These are phyloP conservation scores for Callochromis pleurospilus DNA, from an alignment of 2,113 vertebrate species.

Conservation along the genomic window DNA sequence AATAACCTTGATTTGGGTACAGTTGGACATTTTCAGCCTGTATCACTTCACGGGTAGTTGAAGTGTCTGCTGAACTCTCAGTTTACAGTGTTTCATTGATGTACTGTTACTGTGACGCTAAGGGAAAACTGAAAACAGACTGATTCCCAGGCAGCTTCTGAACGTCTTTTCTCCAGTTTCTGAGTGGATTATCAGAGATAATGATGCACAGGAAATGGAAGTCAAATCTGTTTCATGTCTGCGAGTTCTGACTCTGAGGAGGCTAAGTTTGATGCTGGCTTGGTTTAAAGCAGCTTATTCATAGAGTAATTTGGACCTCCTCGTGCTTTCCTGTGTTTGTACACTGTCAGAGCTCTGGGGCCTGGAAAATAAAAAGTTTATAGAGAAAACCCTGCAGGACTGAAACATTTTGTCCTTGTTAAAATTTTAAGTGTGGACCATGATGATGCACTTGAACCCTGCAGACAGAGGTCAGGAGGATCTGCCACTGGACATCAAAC, in stretches of 20 bases:
- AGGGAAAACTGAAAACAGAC: not conserved
- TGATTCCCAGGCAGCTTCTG: not conserved
- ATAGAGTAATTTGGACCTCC: not conserved
- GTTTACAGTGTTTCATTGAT: not conserved
- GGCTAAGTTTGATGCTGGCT: not conserved
- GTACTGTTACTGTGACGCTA: not conserved
- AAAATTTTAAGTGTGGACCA: constrained; percentile 7
- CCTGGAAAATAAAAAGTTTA: not conserved
- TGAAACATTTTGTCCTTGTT: constrained; percentile 17
- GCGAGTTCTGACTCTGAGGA: not conserved
- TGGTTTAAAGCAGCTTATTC: not conserved
- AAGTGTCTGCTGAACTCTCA: not conserved
- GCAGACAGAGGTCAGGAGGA: not conserved
- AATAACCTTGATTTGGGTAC: not conserved
- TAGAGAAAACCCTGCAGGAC: not conserved
- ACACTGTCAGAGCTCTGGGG: not conserved
- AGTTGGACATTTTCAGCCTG: not conserved
- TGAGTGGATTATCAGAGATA: not conserved
- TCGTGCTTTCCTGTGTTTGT: not conserved
- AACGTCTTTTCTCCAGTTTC: not conserved
- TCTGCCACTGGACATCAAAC: not conserved
- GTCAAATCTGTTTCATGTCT: not conserved
- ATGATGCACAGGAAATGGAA: not conserved
- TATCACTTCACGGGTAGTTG: not conserved
- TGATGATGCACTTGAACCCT: not conserved